phyloP scores from a whole-genome alignment of 2,888 invertebrate genomes.

The Rhogogaster chlorosoma region DNA sequence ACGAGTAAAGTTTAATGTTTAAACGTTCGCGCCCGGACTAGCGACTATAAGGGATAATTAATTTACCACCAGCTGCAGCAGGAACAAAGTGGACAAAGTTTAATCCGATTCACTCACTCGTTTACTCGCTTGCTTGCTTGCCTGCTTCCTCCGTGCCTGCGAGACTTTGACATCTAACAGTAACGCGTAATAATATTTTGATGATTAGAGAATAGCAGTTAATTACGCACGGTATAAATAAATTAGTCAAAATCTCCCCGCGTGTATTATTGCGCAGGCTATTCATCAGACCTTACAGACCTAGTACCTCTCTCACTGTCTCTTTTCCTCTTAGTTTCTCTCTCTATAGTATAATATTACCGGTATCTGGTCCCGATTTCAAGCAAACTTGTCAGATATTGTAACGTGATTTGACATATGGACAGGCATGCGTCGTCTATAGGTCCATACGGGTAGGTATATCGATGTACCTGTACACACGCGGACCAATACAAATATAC shows the following conservation, averaged over 20 bases:
- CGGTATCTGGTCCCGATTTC: slow-evolving; percentile 43
- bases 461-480: slow-evolving; percentile 5
- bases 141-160: not conserved
- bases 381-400: slow-evolving; percentile 48
- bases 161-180: not conserved
- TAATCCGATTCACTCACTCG: not conserved
- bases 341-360: slow-evolving; percentile 38
- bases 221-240: slow-evolving; percentile 10
- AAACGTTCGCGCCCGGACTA: slow-evolving; percentile 28
- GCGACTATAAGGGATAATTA: slow-evolving; percentile 21
- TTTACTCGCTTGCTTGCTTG: not conserved
- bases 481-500: not conserved
- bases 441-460: slow-evolving; percentile 16
- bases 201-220: slow-evolving; percentile 28
- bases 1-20: slow-evolving; percentile 36
- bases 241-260: slow-evolving; percentile 9
- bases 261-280: not conserved
- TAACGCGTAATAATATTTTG: slow-evolving; percentile 23
- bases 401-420: slow-evolving; percentile 48
- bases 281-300: not conserved
- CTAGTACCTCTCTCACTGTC: not conserved
- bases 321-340: not conserved
- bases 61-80: slow-evolving; percentile 13
- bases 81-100: slow-evolving; percentile 1
- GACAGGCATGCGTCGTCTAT: slow-evolving; percentile 43